Conservation (phyloP, 2,888 invertebrate genomes). For the Orthonevra nobilis region DNA sequence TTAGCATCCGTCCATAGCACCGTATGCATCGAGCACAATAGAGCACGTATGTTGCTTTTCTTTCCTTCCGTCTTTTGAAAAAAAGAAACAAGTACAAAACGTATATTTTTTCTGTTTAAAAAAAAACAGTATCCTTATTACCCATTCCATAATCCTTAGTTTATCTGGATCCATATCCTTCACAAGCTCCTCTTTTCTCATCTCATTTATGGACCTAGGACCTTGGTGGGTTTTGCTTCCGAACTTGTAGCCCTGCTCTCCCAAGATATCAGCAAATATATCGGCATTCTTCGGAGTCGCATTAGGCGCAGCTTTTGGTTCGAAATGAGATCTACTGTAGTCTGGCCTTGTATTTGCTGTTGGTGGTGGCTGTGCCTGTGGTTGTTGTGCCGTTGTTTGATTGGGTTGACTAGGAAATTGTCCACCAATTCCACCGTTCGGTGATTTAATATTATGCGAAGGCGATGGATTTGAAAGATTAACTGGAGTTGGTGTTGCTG, state of each 20-base stretch:
- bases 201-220: conserved; percentile 94
- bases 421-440: conserved; percentile 66
- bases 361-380: conserved; percentile 29
- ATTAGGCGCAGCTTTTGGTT: conserved; percentile 76
- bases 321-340: conserved; percentile 87
- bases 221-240: conserved; percentile 87
- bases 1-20: conserved; percentile 96
- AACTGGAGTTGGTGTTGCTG: conserved; percentile 44
- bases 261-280: conserved; percentile 94
- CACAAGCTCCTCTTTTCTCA: conserved; percentile 92
- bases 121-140: conserved; percentile 78
- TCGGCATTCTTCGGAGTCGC: conserved; percentile 80
- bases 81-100: conserved; percentile 53
- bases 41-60: conserved; percentile 96
- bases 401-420: conserved; percentile 65
- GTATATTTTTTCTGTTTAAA: too few species aligned
- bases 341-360: conserved; percentile 78
- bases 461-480: conserved; percentile 75
- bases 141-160: conserved; percentile 90
- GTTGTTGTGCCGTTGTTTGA: conserved; percentile 57
- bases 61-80: conserved; percentile 95
- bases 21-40: conserved; percentile 95
- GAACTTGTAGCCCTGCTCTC: conserved; percentile 93
- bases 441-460: conserved; percentile 72
- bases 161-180: conserved; percentile 96